Evolutionary conservation across 2,797 vertebrate genomes (phyloP), one percentile per base, ranked within the genome.

Genomic region (Chloroceryle amazona): DNA sequence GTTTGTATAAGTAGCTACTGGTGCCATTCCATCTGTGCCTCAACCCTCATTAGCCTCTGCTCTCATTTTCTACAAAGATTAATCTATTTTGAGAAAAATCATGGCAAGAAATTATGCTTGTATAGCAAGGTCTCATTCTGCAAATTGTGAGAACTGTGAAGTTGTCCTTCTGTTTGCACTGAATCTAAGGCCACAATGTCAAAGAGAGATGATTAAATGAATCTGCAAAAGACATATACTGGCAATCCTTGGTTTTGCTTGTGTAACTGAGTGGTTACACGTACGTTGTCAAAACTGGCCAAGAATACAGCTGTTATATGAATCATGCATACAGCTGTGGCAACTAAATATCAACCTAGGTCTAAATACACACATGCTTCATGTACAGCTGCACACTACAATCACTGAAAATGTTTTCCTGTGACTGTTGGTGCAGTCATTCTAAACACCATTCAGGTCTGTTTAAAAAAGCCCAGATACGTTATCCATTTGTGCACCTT

Each of bases 1-100:
- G 72, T 68, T 91, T 75, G 41, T 51, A 83, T 52, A 92, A 96
- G 82, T 25, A 86, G 46, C 72, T 96, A 68, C 72, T 68, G 57
- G 76, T 93, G 71, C 88, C 61, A 28, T 87, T 71, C 91, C 88
- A 90, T 90, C 91, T 94, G 94, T 86, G 80, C 80, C 81, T 93
- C 71, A 75, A 26, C 74, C 71, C 68, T 93, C 86, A 85, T 95
- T 96, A 93, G 81, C 83, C 88, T 81, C 63, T 94, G 71, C 80
- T 86, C 74, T 92, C 47, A n/a, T 93, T 91, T 93, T 60, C 85
- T 60, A 73, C 51, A 21, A 73, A 90, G 78, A 95, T 86, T 67
- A 80, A 85, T 89, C 76, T 90, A 31, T 94, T 96, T 93, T 71
- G 63, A 70, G 86, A 57, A 91, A 79, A 94, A 86, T 28, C 39